phyloP scores from a whole-genome alignment of 92 coral and sea anemone genomes.

The Phymanthus crucifer region DNA sequence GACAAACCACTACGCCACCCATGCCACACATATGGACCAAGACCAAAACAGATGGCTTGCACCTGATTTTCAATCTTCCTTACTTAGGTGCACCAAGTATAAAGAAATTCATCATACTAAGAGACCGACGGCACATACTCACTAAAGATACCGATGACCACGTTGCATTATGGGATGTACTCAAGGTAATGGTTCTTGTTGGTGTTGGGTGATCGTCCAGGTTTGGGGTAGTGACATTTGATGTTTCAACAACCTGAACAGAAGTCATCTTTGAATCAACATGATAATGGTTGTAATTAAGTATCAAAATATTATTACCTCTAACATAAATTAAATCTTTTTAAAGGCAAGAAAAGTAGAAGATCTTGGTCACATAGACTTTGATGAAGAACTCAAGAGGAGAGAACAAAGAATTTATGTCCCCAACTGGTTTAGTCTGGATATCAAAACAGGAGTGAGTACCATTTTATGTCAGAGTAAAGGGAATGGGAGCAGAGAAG shows the following conservation, averaged over 20 bases:
- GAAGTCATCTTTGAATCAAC: too few relatives aligned
- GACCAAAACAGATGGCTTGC: background rate
- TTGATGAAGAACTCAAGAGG: conserved; percentile 87
- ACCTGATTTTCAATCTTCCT: background rate
- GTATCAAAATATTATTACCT: background rate
- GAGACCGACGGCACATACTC: conserved; percentile 79
- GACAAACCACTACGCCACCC: too few relatives aligned
- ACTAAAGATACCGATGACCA: conserved; percentile 80
- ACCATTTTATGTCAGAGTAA: background rate
- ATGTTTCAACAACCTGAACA: too few relatives aligned
- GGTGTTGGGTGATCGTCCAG: too few relatives aligned
- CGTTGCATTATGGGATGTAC: conserved; percentile 81
- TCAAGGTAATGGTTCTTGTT: conserved; percentile 87
- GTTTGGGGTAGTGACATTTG: too few relatives aligned
- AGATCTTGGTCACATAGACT: conserved; percentile 83
- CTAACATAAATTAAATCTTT: background rate
- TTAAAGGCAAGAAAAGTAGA: conserved; percentile 71
- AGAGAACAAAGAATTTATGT: conserved; percentile 75
- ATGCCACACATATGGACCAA: too few relatives aligned
- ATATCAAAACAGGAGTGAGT: conserved; percentile 95
- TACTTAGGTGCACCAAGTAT: conserved; percentile 87
- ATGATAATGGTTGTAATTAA: background rate
- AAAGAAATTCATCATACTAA: conserved; percentile 75
- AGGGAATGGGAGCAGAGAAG: too few relatives aligned
- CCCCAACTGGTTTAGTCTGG: conserved; percentile 97